These are phyloP conservation scores for Protonemura montana DNA, from an alignment of 2,888 invertebrate species.

Conservation along the genomic window DNA sequence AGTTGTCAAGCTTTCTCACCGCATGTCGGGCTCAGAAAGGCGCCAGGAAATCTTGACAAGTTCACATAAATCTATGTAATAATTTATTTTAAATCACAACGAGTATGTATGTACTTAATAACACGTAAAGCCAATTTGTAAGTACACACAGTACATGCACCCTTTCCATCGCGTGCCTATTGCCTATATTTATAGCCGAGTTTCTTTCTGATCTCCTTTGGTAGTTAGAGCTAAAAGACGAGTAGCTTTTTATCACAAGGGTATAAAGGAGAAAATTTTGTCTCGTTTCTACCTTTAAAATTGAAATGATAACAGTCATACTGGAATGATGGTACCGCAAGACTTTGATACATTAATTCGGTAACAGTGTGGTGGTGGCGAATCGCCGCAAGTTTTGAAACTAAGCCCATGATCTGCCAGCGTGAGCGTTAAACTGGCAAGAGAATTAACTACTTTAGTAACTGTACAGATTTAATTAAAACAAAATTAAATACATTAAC, in stretches of 20 bases:
- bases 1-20: constrained; percentile 37
- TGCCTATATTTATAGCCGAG: neutral
- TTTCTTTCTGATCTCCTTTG: neutral
- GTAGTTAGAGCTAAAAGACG: neutral
- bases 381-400: neutral
- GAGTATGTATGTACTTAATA: neutral
- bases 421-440: neutral
- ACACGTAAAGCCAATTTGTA: neutral
- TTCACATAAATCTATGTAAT: neutral
- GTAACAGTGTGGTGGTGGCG: neutral
- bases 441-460: neutral
- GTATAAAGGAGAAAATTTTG: neutral
- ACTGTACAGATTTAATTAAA: neutral
- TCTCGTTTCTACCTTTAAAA: neutral
- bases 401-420: neutral
- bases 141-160: neutral
- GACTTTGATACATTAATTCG: neutral
- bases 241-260: constrained; percentile 12
- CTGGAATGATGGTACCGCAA: neutral
- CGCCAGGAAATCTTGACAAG: constrained; percentile 37
- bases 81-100: neutral
- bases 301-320: neutral
- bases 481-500: neutral
- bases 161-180: neutral
- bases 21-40: constrained; percentile 42